Evolutionary conservation across 2,797 vertebrate species (phyloP).

Genomic region (Limosa lapponica): DNA sequence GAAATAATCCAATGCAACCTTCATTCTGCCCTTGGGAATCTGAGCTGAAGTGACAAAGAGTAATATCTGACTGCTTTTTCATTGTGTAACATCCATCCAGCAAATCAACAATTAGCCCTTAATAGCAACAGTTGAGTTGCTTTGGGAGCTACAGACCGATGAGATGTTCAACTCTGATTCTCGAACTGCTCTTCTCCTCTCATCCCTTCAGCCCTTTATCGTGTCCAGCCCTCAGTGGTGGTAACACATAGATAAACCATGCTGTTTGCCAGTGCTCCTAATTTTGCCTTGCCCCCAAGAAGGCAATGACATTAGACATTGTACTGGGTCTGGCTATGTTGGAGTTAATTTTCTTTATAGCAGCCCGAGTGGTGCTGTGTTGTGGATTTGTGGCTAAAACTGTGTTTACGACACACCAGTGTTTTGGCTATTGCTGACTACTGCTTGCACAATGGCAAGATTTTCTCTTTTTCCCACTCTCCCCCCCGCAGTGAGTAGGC

Average conservation of each 20-base stretch:
- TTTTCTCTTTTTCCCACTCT: background rate
- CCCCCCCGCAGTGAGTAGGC: accelerated
- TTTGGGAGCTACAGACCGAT: background rate
- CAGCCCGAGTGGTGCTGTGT: background rate
- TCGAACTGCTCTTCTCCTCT: background rate
- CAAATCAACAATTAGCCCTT: conserved; percentile 7
- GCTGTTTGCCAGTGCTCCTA: background rate
- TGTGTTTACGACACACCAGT: background rate
- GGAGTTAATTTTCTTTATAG: background rate
- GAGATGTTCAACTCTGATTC: background rate
- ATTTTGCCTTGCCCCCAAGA: background rate
- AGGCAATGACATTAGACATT: background rate
- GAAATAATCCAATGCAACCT: background rate
- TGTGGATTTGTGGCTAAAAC: background rate
- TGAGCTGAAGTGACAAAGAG: background rate
- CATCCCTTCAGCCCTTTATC: background rate
- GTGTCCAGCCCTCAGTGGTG: accelerated
- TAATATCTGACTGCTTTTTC: background rate
- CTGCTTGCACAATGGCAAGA: background rate
- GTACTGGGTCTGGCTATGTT: background rate
- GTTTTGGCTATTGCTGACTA: background rate
- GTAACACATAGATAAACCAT: background rate
- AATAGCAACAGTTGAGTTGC: background rate
- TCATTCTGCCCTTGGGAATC: background rate
- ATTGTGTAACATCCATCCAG: conserved; percentile 2